These are phyloP conservation scores for Amblyraja radiata DNA, from an alignment of 2,797 vertebrate species.

Conservation along the genomic window DNA sequence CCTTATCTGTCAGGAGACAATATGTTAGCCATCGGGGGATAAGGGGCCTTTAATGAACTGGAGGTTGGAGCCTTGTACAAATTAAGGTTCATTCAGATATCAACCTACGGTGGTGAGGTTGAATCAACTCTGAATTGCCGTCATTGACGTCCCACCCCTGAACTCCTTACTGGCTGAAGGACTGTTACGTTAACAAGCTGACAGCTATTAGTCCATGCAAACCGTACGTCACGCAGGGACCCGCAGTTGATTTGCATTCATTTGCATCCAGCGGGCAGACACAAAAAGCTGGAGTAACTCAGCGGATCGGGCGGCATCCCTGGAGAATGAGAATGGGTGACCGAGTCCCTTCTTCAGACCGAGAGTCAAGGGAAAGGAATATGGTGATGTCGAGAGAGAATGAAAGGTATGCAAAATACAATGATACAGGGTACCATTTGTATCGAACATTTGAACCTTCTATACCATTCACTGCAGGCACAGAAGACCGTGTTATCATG, in stretches of 20 bases:
- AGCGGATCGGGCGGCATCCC: no score
- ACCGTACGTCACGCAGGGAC: neutral
- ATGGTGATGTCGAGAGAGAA: no score
- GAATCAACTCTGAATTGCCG: neutral
- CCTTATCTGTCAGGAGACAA: neutral
- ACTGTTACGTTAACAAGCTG: neutral
- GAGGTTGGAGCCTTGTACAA: neutral
- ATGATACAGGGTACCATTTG: no score
- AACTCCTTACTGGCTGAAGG: neutral
- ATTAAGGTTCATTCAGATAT: conserved; percentile 8
- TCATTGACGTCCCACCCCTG: neutral
- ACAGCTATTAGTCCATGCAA: neutral
- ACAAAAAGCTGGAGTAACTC: no score
- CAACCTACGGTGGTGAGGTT: neutral
- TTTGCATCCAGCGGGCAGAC: neutral
- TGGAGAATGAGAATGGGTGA: no score
- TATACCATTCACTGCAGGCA: no score
- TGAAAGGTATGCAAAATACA: no score
- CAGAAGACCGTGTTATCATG: no score
- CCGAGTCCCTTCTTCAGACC: no score
- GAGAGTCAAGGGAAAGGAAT: no score
- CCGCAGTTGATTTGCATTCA: no score
- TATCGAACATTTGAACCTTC: no score
- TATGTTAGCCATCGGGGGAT: neutral
- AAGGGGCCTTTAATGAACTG: neutral